Evolutionary conservation across 2,113 vertebrate genomes (phyloP), one percentile per base, ranked within the genome.

Genomic region (Proterorhinus semilunaris): DNA sequence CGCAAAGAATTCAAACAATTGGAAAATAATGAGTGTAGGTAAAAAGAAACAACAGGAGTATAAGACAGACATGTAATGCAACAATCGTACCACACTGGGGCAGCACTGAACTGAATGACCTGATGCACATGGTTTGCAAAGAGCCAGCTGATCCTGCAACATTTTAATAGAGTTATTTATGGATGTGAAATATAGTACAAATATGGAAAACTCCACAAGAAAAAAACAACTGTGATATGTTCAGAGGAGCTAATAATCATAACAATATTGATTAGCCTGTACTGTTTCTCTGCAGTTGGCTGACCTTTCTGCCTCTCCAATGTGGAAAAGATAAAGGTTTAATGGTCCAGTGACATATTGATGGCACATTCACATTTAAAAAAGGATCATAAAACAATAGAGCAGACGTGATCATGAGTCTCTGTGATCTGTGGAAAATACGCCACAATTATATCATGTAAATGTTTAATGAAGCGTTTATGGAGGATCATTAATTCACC

Each of bases 41-140:
- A 61, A 66, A 8, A 2, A 52, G n/a, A 1, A 46, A 55, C 3
- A 13, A 1, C 8, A 10, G 10, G 6, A 2, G 8, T 12, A 2
- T 12, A 10, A 6, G 54, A 16, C 10, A 6, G 12, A 51, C 21
- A 10, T 81, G 84, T 69, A 87, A 55, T 76, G 65, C 62, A 67
- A 17, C 2, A 11, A 1, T 2, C 0, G 5, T 10, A 16, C 8
- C 87, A 85, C 83, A 71, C 81, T 83, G 83, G 85, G 89, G 87
- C 76, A 71, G 36, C 61, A 11, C n/a, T 44, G 45, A 15, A 73
- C 76, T 69, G 17, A 68, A 46, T 67, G 62, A 65, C 27, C 27
- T 36, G 27, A 5, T 36, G 27, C 27, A 36, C 27, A 36, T 5
- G 27, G 27, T 36, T 36, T 36, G 27, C 4, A 36, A 36, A 3